Evolutionary conservation across 1,140 invertebrate species (phyloP), one percentile per base, ranked within the genome.

Genomic region (Coptotermes formosanus): DNA sequence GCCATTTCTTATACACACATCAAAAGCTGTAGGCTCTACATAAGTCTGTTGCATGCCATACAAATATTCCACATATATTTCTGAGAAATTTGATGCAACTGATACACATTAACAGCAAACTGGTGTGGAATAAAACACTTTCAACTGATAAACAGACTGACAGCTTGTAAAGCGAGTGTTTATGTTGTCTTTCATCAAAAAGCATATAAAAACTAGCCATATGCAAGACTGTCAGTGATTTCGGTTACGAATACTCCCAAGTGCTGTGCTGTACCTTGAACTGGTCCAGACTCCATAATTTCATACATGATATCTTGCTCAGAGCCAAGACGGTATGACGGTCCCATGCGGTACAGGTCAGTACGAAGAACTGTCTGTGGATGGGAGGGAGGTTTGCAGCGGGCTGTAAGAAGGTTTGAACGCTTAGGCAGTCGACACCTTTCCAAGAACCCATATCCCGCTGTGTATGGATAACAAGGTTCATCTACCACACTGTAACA

Each of bases 251-350:
- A 75, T 75, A 30, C n/a, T 75, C 8, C n/a, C 14, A 55, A 19
- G 19, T 55, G 52, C 19, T 55, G 52, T 55, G 19, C 14, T 55
- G 89, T 92, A 97, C 96, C 96, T 95, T 98, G 98, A 0, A 98
- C 97, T n/a, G 98, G 97, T 86, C 98, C 98, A 82, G 97, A 98
- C 38, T 94, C 94, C 89, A 95, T 92, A 82, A 99, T 98, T 90
- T 99, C 97, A 87, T 95, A 94, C 96, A 97, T 98, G 87, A 99
- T 98, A 89, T 97, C 97, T 21, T 94, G 93, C 89, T 96, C 95
- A 82, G 94, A 94, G 55, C 93, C 93, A 25, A 98, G 91, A 87
- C 95, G 93, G 91, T 98, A 97, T 16, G 97, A 95, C 0, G 97
- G 97, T 0, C 96, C 96, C 14, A 96, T 95, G 88, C 95, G 95